phyloP scores from a whole-genome alignment of 2,888 invertebrate genomes.

The Lypha dubia region DNA sequence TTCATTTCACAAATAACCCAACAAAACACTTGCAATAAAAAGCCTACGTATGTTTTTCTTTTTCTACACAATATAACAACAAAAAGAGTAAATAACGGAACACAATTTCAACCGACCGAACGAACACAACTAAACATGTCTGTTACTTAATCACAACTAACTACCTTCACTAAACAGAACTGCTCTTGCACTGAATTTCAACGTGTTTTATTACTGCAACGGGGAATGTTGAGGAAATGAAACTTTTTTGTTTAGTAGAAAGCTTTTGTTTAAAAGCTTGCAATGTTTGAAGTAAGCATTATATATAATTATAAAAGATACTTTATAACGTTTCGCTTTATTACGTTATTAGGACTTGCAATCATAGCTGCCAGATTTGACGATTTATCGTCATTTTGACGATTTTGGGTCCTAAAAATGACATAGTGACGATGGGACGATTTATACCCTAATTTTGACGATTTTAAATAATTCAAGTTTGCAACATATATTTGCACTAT shows the following conservation, averaged over 20 bases:
- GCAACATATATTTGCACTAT: no score
- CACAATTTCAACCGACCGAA: background rate
- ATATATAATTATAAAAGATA: background rate
- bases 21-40: conserved; percentile 54
- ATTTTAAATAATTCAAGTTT: no score
- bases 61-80: conserved; percentile 25
- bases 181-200: conserved; percentile 8
- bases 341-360: background rate
- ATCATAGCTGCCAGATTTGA: no score
- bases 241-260: background rate
- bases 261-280: conserved; percentile 49
- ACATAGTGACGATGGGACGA: no score
- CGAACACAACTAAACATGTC: conserved; percentile 61
- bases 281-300: background rate
- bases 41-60: conserved; percentile 56
- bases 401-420: no score
- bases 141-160: conserved; percentile 69
- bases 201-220: conserved; percentile 5
- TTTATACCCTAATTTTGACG: no score
- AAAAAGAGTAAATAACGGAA: conserved; percentile 7
- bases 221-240: conserved; percentile 21
- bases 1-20: conserved; percentile 25
- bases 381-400: no score
- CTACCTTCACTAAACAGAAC: conserved; percentile 15
- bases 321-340: conserved; percentile 24